phyloP scores from a whole-genome alignment of 2,797 vertebrate genomes.

The Remorina albescens region DNA sequence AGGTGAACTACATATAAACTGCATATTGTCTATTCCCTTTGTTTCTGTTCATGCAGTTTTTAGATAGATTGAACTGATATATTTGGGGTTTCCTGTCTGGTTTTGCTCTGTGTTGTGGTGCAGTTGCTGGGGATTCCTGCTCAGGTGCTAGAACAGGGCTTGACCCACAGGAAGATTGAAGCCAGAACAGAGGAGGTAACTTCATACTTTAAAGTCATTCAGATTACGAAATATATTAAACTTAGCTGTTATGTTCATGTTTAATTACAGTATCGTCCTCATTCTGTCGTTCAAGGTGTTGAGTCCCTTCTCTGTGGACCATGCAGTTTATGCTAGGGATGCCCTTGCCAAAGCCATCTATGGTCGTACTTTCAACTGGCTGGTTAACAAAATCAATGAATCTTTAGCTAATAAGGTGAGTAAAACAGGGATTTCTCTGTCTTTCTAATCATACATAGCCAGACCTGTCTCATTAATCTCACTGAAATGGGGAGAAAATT shows the following conservation, averaged over 20 bases:
- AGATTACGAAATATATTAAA: background rate
- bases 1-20: constrained; percentile 81
- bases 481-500: background rate
- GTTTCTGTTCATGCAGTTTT: background rate
- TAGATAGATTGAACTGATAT: background rate
- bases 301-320: constrained; percentile 90
- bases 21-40: background rate
- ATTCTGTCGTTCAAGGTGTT: constrained; percentile 84
- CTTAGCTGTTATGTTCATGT: background rate
- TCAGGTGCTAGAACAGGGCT: constrained; percentile 89
- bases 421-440: background rate
- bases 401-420: constrained; percentile 91
- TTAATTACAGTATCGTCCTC: background rate
- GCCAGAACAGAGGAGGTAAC: constrained; percentile 93
- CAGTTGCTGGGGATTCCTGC: constrained; percentile 91
- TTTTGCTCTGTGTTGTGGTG: constrained; percentile 4
- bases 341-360: constrained; percentile 95
- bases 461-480: background rate
- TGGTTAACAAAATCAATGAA: constrained; percentile 93
- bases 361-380: constrained; percentile 94
- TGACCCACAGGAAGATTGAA: constrained; percentile 95
- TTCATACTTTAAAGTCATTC: background rate
- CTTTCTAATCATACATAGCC: background rate
- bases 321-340: constrained; percentile 91
- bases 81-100: background rate